phyloP scores from a whole-genome alignment of 1,140 invertebrate genomes.

The Andrena cerasifolii region DNA sequence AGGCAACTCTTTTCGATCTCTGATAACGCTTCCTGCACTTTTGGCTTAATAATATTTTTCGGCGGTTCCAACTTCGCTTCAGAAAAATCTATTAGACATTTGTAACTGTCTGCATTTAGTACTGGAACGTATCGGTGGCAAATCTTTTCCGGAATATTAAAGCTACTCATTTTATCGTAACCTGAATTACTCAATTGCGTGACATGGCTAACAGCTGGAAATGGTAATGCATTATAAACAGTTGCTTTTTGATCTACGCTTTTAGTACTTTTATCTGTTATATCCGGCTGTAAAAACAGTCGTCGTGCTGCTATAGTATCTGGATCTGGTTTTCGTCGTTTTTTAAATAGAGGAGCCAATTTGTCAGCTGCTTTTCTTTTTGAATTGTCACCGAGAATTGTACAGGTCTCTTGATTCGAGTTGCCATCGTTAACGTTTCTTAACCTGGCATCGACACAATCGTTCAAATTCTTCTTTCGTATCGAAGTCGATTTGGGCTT shows the following conservation, averaged over 20 bases:
- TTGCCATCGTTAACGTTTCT: background rate
- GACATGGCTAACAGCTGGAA: conserved; percentile 77
- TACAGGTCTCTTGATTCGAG: conserved; percentile 11
- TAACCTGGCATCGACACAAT: background rate
- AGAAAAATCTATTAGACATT: conserved; percentile 31
- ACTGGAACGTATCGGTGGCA: conserved; percentile 32
- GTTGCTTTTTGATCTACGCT: conserved; percentile 34
- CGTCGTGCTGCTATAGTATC: conserved; percentile 66
- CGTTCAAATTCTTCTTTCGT: background rate
- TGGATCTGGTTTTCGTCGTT: conserved; percentile 73
- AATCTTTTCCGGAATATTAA: background rate
- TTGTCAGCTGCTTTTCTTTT: conserved; percentile 72
- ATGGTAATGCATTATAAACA: conserved; percentile 58
- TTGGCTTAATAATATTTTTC: conserved; percentile 40
- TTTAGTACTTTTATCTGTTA: conserved; percentile 64
- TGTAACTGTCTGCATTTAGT: conserved; percentile 45
- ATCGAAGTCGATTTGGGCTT: background rate
- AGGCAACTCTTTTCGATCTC: conserved; percentile 70
- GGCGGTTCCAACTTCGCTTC: background rate
- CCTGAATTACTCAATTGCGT: conserved; percentile 61
- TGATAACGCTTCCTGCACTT: conserved; percentile 61
- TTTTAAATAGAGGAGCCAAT: conserved; percentile 79
- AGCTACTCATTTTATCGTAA: background rate
- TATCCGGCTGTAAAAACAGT: conserved; percentile 74
- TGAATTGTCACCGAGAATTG: conserved; percentile 46